phyloP scores from a whole-genome alignment of 2,888 invertebrate genomes.

The Arenicola marina region DNA sequence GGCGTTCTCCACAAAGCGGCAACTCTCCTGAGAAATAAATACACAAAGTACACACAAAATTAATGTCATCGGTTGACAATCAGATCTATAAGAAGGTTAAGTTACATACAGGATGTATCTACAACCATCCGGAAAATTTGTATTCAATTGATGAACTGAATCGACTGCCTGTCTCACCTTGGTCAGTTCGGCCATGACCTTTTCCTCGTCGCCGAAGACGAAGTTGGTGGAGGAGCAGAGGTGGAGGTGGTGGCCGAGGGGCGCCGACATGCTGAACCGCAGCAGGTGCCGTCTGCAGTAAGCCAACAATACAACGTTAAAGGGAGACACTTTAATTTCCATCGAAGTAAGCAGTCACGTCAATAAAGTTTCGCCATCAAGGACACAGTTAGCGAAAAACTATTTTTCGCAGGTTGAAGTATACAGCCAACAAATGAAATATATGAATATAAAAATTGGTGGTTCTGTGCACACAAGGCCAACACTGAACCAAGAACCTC shows the following conservation, averaged over 20 bases:
- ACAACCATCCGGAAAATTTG: too few relatives aligned
- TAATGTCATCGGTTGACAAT: background rate
- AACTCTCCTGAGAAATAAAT: constrained; percentile 62
- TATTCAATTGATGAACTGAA: background rate
- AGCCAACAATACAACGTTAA: too few relatives aligned
- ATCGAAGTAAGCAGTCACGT: too few relatives aligned
- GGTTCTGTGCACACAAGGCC: too few relatives aligned
- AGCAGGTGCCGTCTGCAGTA: constrained; percentile 59
- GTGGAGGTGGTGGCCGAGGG: constrained; percentile 58
- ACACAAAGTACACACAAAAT: background rate
- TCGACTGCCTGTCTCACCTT: constrained; percentile 39
- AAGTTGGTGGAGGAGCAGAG: constrained; percentile 57
- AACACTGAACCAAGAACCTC: too few relatives aligned
- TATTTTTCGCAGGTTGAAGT: too few relatives aligned
- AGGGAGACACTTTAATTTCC: too few relatives aligned
- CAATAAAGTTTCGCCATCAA: too few relatives aligned
- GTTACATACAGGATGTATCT: background rate
- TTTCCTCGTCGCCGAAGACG: constrained; percentile 60
- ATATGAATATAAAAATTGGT: too few relatives aligned
- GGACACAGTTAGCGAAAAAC: too few relatives aligned
- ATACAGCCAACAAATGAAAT: too few relatives aligned
- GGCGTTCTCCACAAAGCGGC: constrained; percentile 58
- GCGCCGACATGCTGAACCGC: constrained; percentile 55
- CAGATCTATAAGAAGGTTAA: background rate
- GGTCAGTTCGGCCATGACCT: constrained; percentile 56